Evolutionary conservation across 2,113 vertebrate species (phyloP).

Genomic region (Phaetusa simplex): DNA sequence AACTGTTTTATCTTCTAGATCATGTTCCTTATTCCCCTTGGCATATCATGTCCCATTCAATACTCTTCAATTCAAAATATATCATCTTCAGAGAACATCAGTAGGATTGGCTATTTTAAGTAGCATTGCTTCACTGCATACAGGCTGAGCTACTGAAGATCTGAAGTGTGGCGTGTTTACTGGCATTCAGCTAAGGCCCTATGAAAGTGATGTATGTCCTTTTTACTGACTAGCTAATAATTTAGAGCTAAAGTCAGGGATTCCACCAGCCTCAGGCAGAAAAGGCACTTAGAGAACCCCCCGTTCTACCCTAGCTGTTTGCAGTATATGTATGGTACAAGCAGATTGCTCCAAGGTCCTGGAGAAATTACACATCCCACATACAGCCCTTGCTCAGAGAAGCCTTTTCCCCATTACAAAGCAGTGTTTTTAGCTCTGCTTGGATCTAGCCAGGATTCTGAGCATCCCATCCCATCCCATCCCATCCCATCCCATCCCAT

Average conservation of each 20-base stretch:
- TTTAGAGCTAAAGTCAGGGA: not conserved
- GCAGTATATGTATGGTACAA: not conserved
- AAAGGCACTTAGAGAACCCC: not conserved
- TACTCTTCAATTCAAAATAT: not conserved
- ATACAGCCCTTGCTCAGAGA: not conserved
- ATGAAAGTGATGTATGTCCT: not conserved
- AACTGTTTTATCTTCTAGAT: not conserved
- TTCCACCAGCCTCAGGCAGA: not conserved
- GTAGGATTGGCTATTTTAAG: not conserved
- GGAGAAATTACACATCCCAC: not conserved
- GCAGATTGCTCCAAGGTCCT: not conserved
- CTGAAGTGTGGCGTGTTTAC: not conserved
- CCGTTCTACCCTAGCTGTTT: not conserved
- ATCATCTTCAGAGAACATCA: not conserved
- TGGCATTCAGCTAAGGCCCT: not conserved
- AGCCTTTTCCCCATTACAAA: not conserved
- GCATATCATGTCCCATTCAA: not conserved
- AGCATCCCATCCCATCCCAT: not conserved
- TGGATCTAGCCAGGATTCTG: not conserved
- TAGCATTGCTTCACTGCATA: not conserved
- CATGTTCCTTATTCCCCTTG: not conserved
- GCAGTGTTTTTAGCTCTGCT: not conserved
- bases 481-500: not conserved
- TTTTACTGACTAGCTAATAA: not conserved
- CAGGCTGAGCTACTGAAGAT: not conserved